Percentiles rank a stretch among this genome's conserved stretches.
Evolutionary conservation across 2,888 invertebrate species (phyloP).

Genomic region (Drepana falcataria): DNA sequence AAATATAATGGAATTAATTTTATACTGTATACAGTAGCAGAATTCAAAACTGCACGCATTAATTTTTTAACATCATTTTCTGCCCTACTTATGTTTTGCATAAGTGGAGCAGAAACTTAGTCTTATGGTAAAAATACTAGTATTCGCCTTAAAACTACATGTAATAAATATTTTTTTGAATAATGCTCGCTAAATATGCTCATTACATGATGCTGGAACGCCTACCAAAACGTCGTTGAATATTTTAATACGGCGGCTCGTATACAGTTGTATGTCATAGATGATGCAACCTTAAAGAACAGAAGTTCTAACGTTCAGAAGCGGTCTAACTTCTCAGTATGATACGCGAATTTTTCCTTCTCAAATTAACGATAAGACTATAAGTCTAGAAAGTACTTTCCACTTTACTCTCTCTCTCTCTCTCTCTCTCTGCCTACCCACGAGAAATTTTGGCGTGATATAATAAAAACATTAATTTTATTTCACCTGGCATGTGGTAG

Average conservation of each 20-base stretch:
- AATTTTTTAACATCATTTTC: no score
- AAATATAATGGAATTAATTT: no score
- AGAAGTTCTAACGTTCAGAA: no score
- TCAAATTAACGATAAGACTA: no score
- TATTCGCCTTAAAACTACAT: slow-evolving; percentile 30
- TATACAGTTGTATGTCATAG: slow-evolving; percentile 50
- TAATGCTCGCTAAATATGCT: slow-evolving; percentile 58
- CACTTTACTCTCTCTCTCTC: no score
- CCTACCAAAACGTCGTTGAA: slow-evolving; percentile 64
- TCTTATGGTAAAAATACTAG: not conserved
- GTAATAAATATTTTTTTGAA: slow-evolving; percentile 52
- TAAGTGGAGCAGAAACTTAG: not conserved
- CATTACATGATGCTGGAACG: slow-evolving; percentile 57
- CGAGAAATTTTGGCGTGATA: no score
- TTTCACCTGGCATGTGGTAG: no score
- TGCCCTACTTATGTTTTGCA: no score
- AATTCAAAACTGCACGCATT: slow-evolving; percentile 25
- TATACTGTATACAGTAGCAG: slow-evolving; percentile 14
- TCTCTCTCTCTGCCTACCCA: no score
- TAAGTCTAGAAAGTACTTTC: no score
- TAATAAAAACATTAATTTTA: no score
- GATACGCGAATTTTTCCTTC: no score
- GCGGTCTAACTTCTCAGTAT: not conserved
- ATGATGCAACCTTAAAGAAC: slow-evolving; percentile 11
- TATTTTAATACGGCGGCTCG: slow-evolving; percentile 57